A percentile compares a stretch with the other conserved stretches of the same genome.
Evolutionary conservation across 2,113 vertebrate genomes (phyloP).

Genomic region (Corythoichthys intestinalis): DNA sequence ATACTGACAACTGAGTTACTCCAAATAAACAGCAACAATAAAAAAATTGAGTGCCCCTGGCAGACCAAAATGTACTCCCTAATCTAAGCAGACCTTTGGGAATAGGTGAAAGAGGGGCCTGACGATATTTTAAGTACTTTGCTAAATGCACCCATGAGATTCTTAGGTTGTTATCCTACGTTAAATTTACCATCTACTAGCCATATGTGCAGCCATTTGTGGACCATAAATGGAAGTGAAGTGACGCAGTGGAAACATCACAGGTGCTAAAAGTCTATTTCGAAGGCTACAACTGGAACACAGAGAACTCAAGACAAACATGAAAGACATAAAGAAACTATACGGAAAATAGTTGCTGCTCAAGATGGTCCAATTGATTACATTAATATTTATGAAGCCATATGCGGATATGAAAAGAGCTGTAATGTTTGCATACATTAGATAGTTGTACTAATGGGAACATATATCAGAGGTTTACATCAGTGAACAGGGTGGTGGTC

Average conservation of each 20-base stretch:
- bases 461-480: too few relatives aligned
- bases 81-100: constrained; percentile 33
- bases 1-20: neutral
- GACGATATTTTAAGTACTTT: constrained; percentile 53
- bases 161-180: constrained; percentile 52
- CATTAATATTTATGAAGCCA: constrained; percentile 38
- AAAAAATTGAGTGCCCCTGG: neutral
- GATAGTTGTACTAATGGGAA: neutral
- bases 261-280: constrained; percentile 47
- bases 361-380: constrained; percentile 23
- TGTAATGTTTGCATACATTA: constrained; percentile 15
- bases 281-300: constrained; percentile 25
- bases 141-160: constrained; percentile 50
- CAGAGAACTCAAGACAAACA: constrained; percentile 29
- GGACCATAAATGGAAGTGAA: constrained; percentile 37
- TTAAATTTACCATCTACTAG: constrained; percentile 46
- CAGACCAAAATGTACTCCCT: constrained; percentile 1
- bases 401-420: constrained; percentile 17
- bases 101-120: constrained; percentile 36
- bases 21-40: neutral
- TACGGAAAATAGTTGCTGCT: constrained; percentile 42
- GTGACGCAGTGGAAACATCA: constrained; percentile 38
- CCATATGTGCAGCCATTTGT: constrained; percentile 26
- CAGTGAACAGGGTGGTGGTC: neutral
- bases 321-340: constrained; percentile 37